phyloP scores from a whole-genome alignment of 2,797 vertebrate species.

The Clangula hyemalis region DNA sequence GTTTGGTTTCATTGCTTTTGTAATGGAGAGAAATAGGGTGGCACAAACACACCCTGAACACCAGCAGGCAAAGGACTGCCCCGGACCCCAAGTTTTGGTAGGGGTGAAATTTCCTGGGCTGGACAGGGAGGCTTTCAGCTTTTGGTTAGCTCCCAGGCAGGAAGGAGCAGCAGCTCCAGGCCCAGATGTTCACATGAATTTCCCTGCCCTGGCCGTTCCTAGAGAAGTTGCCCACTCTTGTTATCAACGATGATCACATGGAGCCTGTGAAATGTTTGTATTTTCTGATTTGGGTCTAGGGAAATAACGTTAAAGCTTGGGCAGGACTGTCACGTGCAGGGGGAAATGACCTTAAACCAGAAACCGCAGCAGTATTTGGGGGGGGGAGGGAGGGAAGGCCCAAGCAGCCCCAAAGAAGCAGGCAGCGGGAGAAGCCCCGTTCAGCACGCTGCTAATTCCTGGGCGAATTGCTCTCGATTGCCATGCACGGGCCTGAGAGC shows the following conservation, averaged over 20 bases:
- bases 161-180: neutral
- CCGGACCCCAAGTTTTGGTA: neutral
- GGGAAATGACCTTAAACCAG: neutral
- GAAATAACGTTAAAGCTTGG: neutral
- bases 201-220: neutral
- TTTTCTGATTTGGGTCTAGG: neutral
- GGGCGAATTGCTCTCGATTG: constrained; percentile 12
- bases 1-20: constrained; percentile 25
- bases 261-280: neutral
- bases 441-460: neutral
- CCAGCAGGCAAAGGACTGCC: neutral
- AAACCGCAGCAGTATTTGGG: neutral
- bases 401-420: neutral
- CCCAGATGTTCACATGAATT: neutral
- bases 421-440: neutral
- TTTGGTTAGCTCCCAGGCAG: neutral
- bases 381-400: neutral
- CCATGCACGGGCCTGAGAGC: neutral
- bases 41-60: neutral
- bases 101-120: neutral
- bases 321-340: fast-evolving
- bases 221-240: neutral
- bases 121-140: fast-evolving
- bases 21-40: neutral
- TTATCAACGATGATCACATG: no score